These are phyloP conservation scores for Drosophila triauraria DNA, from an alignment of 1,140 invertebrate species.

Conservation along the genomic window DNA sequence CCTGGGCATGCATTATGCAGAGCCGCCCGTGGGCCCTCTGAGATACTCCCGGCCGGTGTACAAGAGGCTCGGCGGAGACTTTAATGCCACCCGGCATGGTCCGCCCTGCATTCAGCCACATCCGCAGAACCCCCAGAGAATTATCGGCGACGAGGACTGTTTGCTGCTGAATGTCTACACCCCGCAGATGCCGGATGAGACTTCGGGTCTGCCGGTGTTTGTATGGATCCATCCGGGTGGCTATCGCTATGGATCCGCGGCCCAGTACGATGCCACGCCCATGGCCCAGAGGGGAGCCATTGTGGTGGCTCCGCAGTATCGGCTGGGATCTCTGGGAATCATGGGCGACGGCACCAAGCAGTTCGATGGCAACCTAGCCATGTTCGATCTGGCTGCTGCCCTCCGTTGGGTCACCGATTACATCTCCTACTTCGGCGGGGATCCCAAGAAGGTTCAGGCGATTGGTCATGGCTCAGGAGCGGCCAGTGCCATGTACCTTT, in stretches of 20 bases:
- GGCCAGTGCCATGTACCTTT: slow-evolving; percentile 87
- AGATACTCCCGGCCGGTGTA: slow-evolving; percentile 87
- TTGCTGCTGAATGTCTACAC: slow-evolving; percentile 92
- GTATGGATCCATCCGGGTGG: slow-evolving; percentile 89
- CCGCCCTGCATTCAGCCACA: slow-evolving; percentile 87
- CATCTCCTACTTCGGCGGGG: slow-evolving; percentile 89
- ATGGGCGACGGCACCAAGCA: slow-evolving; percentile 88
- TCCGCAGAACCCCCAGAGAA: slow-evolving; percentile 64
- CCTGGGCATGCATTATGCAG: slow-evolving; percentile 90
- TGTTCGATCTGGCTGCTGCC: slow-evolving; percentile 89
- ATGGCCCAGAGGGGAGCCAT: slow-evolving; percentile 89
- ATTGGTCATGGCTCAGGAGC: slow-evolving; percentile 90
- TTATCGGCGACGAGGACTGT: slow-evolving; percentile 90
- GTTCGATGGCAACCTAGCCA: slow-evolving; percentile 89
- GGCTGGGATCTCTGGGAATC: slow-evolving; percentile 92
- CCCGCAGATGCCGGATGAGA: slow-evolving; percentile 87
- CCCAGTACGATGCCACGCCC: slow-evolving; percentile 88
- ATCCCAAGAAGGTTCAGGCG: slow-evolving; percentile 88
- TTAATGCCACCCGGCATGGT: slow-evolving; percentile 86
- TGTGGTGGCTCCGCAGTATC: slow-evolving; percentile 92
- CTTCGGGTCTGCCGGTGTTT: slow-evolving; percentile 86
- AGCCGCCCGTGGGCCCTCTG: slow-evolving; percentile 87
- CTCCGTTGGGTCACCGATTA: slow-evolving; percentile 89
- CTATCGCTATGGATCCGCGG: slow-evolving; percentile 88
- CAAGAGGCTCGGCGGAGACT: slow-evolving; percentile 85